phyloP scores from a whole-genome alignment of 2,797 vertebrate genomes.

The Onychomys torridus region DNA sequence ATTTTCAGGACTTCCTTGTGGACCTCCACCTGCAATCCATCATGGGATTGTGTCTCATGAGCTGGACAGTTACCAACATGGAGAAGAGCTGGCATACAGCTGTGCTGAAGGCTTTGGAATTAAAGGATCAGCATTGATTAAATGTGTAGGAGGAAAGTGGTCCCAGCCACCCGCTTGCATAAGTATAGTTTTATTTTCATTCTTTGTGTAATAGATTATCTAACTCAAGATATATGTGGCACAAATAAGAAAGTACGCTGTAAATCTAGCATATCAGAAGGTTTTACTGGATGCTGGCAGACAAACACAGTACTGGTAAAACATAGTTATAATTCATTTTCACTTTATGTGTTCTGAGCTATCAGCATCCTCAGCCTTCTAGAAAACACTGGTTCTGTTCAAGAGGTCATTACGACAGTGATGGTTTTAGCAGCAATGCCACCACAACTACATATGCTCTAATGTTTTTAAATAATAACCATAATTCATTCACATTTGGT shows the following conservation, averaged over 20 bases:
- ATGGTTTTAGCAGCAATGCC: background rate
- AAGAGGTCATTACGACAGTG: background rate
- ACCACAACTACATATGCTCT: background rate
- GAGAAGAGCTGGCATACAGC: background rate
- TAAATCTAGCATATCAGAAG: background rate
- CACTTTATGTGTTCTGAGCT: background rate
- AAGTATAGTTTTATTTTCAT: slow-evolving; percentile 59
- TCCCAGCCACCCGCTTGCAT: slow-evolving; percentile 50
- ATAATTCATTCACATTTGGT: background rate
- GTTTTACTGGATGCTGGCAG: background rate
- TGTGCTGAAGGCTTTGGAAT: slow-evolving; percentile 59
- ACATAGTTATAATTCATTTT: background rate
- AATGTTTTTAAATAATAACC: background rate
- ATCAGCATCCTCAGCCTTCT: background rate
- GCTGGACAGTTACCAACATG: background rate
- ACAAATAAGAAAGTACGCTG: background rate
- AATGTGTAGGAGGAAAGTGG: slow-evolving; percentile 69
- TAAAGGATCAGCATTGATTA: slow-evolving; percentile 21
- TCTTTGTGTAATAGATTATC: background rate
- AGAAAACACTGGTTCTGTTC: background rate
- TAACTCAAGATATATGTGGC: background rate
- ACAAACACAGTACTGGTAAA: background rate
- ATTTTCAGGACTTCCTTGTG: slow-evolving; percentile 66
- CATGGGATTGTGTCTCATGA: rapidly evolving
- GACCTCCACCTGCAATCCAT: background rate